phyloP scores from a whole-genome alignment of 92 coral and sea anemone genomes.

The Palythoa grandiflora region DNA sequence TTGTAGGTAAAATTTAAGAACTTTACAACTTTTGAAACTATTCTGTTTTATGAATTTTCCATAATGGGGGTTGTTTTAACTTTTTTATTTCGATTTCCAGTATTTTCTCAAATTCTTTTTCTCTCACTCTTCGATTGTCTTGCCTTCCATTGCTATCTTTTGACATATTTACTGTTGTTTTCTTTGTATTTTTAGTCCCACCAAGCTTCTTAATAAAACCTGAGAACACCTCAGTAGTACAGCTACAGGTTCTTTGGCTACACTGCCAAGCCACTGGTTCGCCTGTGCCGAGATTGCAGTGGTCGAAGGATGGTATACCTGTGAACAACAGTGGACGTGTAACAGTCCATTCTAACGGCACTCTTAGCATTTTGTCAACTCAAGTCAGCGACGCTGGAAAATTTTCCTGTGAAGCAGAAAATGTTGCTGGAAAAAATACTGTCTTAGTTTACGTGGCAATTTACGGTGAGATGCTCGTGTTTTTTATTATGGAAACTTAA shows the following conservation, averaged over 20 bases:
- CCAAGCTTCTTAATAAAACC: conserved; percentile 80
- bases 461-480: conserved; percentile 68
- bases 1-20: too few species aligned
- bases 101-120: too few species aligned
- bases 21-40: too few species aligned
- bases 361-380: conserved; percentile 67
- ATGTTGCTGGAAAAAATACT: conserved; percentile 75
- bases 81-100: too few species aligned
- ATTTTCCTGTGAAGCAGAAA: conserved; percentile 76
- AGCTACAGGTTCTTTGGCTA: conserved; percentile 64
- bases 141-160: not conserved
- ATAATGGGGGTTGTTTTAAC: too few species aligned
- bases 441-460: conserved; percentile 66
- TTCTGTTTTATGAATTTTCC: too few species aligned
- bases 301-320: conserved; percentile 77
- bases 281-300: conserved; percentile 78
- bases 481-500: not conserved
- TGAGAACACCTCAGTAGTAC: conserved; percentile 70
- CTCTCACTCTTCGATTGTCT: not conserved
- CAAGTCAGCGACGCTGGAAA: conserved; percentile 78
- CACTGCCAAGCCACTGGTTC: conserved; percentile 82
- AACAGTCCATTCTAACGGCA: conserved; percentile 73
- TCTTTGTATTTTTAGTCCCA: conserved; percentile 76
- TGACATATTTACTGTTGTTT: not conserved
- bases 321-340: conserved; percentile 68